Percentiles rank a stretch among this genome's conserved stretches.
phyloP scores from a whole-genome alignment of 2,113 vertebrate species.

The Strigops habroptila region DNA sequence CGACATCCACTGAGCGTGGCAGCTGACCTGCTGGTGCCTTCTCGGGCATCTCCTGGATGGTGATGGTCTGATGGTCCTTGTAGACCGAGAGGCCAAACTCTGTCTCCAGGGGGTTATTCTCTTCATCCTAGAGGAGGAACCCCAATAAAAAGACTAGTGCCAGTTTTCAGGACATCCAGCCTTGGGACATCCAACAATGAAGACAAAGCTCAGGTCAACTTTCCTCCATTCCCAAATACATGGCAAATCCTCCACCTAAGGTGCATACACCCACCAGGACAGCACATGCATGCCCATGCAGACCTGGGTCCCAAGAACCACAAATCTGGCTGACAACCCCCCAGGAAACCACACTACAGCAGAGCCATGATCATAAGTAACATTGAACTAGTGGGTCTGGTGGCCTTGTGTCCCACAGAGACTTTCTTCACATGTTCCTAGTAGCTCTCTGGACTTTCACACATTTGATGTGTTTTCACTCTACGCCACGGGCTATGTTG shows the following conservation, averaged over 20 bases:
- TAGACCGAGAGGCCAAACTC: constrained; percentile 93
- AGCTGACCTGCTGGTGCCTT: constrained; percentile 97
- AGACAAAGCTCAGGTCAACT: background rate
- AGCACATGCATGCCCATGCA: background rate
- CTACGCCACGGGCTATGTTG: background rate
- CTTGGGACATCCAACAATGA: background rate
- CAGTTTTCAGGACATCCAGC: background rate
- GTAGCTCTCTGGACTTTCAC: background rate
- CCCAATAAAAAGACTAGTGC: background rate
- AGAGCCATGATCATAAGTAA: background rate
- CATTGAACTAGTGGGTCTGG: background rate
- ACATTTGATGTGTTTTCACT: background rate
- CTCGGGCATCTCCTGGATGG: constrained; percentile 98
- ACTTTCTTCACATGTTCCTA: background rate
- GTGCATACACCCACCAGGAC: background rate
- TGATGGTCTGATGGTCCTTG: constrained; percentile 95
- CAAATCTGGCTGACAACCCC: background rate
- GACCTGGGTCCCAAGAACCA: background rate
- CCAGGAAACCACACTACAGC: background rate
- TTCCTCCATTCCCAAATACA: background rate
- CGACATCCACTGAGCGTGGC: constrained; percentile 91
- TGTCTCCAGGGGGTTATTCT: constrained; percentile 96
- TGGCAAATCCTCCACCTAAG: background rate
- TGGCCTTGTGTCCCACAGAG: background rate
- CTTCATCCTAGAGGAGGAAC: constrained; percentile 82